Percentiles rank a stretch among this genome's conserved stretches.
Conservation (phyloP, 2,113 vertebrate genomes). For the Hystrix cristata region DNA sequence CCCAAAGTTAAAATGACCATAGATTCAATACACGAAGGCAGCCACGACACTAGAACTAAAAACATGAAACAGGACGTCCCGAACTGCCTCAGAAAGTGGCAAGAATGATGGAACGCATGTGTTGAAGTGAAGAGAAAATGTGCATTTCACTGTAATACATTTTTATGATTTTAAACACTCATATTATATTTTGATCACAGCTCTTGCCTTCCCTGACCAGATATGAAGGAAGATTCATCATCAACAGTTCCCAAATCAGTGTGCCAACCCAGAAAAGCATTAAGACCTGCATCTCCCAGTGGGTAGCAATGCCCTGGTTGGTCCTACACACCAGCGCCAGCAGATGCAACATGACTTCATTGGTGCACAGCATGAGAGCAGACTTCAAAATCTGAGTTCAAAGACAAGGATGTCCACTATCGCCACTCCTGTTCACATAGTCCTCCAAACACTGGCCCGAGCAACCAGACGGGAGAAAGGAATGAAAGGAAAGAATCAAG, state of each 20-base stretch:
- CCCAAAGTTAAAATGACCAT: neutral
- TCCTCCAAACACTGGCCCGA: neutral
- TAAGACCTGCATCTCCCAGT: rapidly evolving
- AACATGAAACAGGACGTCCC: too few relatives aligned
- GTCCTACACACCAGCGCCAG: rapidly evolving
- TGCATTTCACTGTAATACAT: neutral
- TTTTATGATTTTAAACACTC: neutral
- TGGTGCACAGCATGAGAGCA: rapidly evolving
- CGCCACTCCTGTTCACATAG: neutral
- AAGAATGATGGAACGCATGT: neutral
- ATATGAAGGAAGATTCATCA: rapidly evolving
- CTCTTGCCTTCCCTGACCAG: neutral
- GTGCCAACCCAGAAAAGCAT: too few relatives aligned
- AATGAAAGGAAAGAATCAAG: neutral
- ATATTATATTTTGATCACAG: neutral
- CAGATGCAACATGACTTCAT: rapidly evolving
- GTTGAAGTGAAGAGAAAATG: neutral
- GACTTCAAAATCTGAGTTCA: neutral
- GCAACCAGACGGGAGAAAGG: neutral
- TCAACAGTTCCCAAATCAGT: neutral
- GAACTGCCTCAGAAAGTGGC: neutral
- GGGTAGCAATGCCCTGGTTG: rapidly evolving
- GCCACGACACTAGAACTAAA: neutral
- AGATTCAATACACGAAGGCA: neutral
- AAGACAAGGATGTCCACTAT: neutral